A percentile compares a stretch with the other conserved stretches of the same genome.
These are phyloP conservation scores for Resseliella maxima DNA, from an alignment of 2,888 invertebrate species.

Conservation along the genomic window DNA sequence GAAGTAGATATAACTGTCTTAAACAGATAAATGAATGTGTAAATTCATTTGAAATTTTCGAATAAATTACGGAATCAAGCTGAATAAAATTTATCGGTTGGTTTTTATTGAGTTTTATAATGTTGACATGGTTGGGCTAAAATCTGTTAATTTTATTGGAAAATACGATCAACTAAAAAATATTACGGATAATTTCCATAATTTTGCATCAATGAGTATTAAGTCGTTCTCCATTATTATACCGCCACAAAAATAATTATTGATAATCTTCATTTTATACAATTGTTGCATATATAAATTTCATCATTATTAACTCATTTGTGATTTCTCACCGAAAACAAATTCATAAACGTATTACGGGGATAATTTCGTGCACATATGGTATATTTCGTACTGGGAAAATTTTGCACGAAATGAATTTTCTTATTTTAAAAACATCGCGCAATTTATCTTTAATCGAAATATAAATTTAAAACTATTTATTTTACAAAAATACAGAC, in stretches of 20 bases:
- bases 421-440: no score
- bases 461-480: no score
- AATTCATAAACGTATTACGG: no score
- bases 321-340: neutral
- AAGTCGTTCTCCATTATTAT: neutral
- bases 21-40: constrained; percentile 10
- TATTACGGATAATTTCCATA: constrained; percentile 19
- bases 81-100: constrained; percentile 9
- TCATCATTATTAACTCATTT: constrained; percentile 24
- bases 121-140: neutral
- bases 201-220: neutral
- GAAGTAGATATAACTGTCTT: no score
- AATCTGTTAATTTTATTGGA: neutral
- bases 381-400: no score
- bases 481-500: no score
- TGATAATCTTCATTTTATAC: constrained; percentile 32
- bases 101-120: neutral
- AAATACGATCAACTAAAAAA: neutral
- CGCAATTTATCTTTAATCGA: no score
- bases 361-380: no score
- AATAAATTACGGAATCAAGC: neutral
- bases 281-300: neutral
- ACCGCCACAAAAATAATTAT: neutral
- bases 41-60: neutral
- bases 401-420: no score